phyloP scores from a whole-genome alignment of 1,140 invertebrate species.

The Danaus melanippus region DNA sequence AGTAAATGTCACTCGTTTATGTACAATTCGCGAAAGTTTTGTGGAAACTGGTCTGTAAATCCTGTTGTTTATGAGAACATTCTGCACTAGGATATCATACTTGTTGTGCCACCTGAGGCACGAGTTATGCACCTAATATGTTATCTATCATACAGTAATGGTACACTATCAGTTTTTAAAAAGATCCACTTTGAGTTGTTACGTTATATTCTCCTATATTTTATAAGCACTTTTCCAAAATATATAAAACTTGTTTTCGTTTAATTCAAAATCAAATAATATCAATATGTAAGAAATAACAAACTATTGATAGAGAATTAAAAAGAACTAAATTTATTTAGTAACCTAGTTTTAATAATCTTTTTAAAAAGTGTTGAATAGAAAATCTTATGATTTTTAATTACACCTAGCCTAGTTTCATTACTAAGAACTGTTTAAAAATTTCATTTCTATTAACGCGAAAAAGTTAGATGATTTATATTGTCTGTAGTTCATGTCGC shows the following conservation, averaged over 20 bases:
- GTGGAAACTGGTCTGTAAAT: slow-evolving; percentile 29
- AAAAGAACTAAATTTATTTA: too few species aligned
- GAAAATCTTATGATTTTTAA: background rate
- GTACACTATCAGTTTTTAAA: too few species aligned
- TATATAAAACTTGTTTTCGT: too few species aligned
- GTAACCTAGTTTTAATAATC: too few species aligned
- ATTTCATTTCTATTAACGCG: slow-evolving; percentile 31
- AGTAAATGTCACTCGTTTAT: slow-evolving; percentile 5
- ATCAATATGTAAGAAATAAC: too few species aligned
- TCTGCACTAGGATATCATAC: slow-evolving; percentile 24
- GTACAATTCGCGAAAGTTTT: slow-evolving; percentile 23
- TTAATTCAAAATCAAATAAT: too few species aligned
- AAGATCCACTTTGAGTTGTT: too few species aligned
- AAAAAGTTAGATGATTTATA: slow-evolving; percentile 55
- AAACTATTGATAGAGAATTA: too few species aligned
- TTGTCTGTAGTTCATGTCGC: slow-evolving; percentile 33
- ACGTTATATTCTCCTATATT: slow-evolving; percentile 3
- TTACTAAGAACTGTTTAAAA: slow-evolving; percentile 15
- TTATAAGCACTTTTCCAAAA: background rate
- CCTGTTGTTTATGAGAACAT: slow-evolving; percentile 34
- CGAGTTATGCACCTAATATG: slow-evolving; percentile 35
- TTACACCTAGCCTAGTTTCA: background rate
- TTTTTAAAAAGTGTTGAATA: background rate
- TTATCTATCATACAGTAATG: slow-evolving; percentile 17
- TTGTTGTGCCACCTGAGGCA: slow-evolving; percentile 30